A percentile compares a stretch with the other conserved stretches of the same genome.
phyloP scores from a whole-genome alignment of 2,113 vertebrate genomes.

The Butorides virescens region DNA sequence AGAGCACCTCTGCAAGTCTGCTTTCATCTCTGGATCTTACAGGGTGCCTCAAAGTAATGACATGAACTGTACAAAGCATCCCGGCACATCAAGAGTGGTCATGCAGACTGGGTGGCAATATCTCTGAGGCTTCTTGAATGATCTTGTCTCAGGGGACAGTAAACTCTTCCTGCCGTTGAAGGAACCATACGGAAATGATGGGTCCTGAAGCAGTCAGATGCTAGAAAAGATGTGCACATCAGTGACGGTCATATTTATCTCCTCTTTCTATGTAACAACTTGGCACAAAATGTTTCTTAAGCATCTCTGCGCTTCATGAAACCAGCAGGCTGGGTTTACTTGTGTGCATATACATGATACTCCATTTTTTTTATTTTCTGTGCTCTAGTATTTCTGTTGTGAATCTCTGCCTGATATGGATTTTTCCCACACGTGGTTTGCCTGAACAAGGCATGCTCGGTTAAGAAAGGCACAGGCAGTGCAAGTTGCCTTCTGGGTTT shows the following conservation, averaged over 20 bases:
- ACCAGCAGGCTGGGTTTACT: neutral
- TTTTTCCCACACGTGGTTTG: neutral
- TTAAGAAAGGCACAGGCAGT: neutral
- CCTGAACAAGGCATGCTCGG: neutral
- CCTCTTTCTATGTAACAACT: neutral
- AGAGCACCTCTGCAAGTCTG: neutral
- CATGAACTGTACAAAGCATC: neutral
- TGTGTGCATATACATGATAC: neutral
- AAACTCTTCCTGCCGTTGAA: neutral
- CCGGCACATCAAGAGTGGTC: neutral
- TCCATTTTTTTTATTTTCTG: neutral
- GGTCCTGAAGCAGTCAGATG: neutral
- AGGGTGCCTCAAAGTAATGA: neutral
- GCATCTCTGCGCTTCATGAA: neutral
- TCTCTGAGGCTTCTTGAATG: neutral
- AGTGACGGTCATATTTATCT: neutral
- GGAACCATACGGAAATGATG: neutral
- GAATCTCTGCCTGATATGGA: neutral
- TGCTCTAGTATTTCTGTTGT: neutral
- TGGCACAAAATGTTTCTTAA: neutral
- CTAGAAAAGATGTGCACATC: neutral
- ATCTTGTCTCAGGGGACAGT: neutral
- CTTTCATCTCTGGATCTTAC: neutral
- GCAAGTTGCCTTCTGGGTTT: neutral
- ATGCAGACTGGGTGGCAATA: neutral